Conservation (phyloP, 2,113 vertebrate species). For the Ophthalmotilapia sp. region DNA sequence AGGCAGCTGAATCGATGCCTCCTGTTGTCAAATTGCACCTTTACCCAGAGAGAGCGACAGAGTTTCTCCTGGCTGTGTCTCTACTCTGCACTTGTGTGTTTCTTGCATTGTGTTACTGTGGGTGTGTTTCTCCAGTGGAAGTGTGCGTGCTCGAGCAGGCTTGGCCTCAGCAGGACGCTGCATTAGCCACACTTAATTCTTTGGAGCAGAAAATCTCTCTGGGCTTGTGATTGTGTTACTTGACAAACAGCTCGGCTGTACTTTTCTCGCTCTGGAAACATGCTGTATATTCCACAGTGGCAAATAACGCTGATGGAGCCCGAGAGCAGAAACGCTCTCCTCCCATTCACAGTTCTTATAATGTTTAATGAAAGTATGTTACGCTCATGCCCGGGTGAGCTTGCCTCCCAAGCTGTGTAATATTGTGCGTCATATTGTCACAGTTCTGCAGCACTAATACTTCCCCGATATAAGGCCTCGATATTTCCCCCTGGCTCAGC, state of each 20-base stretch:
- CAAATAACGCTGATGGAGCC: neutral
- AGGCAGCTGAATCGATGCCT: conserved; percentile 65
- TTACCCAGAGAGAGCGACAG: conserved; percentile 17
- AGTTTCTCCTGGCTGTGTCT: neutral
- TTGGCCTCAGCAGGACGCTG: conserved; percentile 25
- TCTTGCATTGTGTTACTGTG: neutral
- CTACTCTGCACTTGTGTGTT: neutral
- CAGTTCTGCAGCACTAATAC: neutral
- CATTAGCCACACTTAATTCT: conserved; percentile 46
- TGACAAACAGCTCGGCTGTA: neutral
- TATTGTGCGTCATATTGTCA: neutral
- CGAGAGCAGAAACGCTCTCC: neutral
- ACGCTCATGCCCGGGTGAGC: neutral
- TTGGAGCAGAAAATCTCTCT: conserved; percentile 50
- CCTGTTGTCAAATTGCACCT: conserved; percentile 59
- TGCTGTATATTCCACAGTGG: neutral
- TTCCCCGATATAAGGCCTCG: neutral
- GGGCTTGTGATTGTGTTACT: conserved; percentile 16
- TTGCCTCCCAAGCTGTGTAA: neutral
- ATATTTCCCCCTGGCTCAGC: neutral
- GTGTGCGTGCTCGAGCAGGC: neutral
- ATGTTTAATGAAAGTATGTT: neutral
- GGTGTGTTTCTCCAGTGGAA: neutral
- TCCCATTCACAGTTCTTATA: neutral
- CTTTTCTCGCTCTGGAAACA: neutral